These are phyloP conservation scores for Hedya salicella DNA, from an alignment of 2,888 invertebrate genomes.

Conservation along the genomic window DNA sequence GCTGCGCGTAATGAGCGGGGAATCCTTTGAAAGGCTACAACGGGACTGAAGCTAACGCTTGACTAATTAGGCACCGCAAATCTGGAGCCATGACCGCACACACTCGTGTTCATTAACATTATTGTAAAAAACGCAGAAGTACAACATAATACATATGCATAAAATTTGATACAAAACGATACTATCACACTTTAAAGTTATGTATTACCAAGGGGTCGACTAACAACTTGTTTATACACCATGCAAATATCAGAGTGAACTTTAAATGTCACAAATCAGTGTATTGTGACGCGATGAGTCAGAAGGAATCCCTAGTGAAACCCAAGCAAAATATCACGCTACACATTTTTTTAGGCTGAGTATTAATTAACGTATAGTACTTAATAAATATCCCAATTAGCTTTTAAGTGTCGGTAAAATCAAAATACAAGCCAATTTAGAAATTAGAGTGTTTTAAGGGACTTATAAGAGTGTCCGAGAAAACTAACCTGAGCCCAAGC, in stretches of 20 bases:
- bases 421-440: too few relatives aligned
- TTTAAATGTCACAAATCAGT: conserved; percentile 77
- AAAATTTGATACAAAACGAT: too few relatives aligned
- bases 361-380: too few relatives aligned
- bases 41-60: conserved; percentile 68
- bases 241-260: conserved; percentile 78
- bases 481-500: too few relatives aligned
- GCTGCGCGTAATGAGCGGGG: conserved; percentile 77
- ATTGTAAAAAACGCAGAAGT: not conserved
- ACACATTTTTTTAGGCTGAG: conserved; percentile 11
- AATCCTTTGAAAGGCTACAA: conserved; percentile 81
- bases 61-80: conserved; percentile 80
- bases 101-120: conserved; percentile 8
- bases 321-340: conserved; percentile 27
- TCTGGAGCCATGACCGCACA: conserved; percentile 65
- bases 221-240: conserved; percentile 46
- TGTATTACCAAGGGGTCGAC: conserved; percentile 54
- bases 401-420: too few relatives aligned
- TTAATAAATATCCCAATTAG: too few relatives aligned
- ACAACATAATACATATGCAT: too few relatives aligned
- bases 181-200: not conserved
- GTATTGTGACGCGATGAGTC: conserved; percentile 52
- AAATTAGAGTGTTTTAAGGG: too few relatives aligned
- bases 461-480: too few relatives aligned
- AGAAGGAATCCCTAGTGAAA: conserved; percentile 34